These are phyloP conservation scores for Leucophenga varia DNA, from an alignment of 1,140 invertebrate genomes.

Conservation along the genomic window DNA sequence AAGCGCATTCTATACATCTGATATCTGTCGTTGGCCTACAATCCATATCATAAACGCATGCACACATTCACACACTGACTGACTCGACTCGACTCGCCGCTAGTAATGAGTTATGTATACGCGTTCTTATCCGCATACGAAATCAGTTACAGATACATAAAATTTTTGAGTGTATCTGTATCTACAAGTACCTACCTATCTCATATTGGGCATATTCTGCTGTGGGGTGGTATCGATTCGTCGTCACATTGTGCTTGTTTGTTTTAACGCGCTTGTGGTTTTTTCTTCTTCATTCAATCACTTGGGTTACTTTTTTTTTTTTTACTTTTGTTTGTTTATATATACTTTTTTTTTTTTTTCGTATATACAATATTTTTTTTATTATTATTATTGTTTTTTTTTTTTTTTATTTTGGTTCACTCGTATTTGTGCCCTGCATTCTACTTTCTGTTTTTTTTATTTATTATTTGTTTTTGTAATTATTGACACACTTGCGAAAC, in stretches of 20 bases:
- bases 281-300: no score
- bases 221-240: conserved; percentile 32
- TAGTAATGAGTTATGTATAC: conserved; percentile 51
- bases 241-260: conserved; percentile 43
- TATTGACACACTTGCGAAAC: conserved; percentile 44
- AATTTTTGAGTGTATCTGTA: conserved; percentile 11
- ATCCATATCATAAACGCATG: no score
- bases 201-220: not conserved
- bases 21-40: not conserved
- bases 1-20: not conserved
- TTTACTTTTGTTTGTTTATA: conserved; percentile 42
- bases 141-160: conserved; percentile 33
- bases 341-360: conserved; percentile 23
- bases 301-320: no score
- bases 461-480: conserved; percentile 17
- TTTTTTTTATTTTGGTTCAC: conserved; percentile 21
- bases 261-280: conserved; percentile 35
- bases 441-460: not conserved
- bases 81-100: not conserved
- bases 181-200: conserved; percentile 7
- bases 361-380: not conserved
- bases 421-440: conserved; percentile 16
- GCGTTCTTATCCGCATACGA: conserved; percentile 41
- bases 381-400: not conserved
- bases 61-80: not conserved